Evolutionary conservation across 2,888 invertebrate genomes (phyloP), one percentile per base, ranked within the genome.

Genomic region (Scotopteryx bipunctaria): DNA sequence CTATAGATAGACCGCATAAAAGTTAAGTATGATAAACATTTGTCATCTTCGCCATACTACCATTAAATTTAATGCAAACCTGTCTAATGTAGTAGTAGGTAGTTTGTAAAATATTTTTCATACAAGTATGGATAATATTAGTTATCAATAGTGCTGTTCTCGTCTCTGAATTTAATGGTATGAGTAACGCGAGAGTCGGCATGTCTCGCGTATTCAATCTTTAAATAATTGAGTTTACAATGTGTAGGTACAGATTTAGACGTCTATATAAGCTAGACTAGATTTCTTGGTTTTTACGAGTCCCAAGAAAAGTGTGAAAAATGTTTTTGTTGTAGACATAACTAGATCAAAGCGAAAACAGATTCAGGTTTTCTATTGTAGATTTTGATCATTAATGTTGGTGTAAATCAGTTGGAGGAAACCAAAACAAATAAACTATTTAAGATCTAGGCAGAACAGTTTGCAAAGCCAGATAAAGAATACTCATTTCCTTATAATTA

Each of bases 181-280:
- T 48, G 43, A 31, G 11, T 15, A 43, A 31, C 37, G 46, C 29
- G 44, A 31, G 33, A 40, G 53, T 37, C 47, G 42, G 52, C 17
- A 55, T 57, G 57, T 59, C 57, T 59, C 52, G 50, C 45, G 55
- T 54, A 33, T 45, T 47, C 21, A 41, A 15, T 52, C 58, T 55
- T 40, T 38, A 55, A 58, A 57, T 61, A 58, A 15, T 41, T 55
- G 13, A 13, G 25, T 21, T 21, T 42, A 33, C 23, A 21, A 19
- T 11, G 5, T 8, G 16, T 45, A 27, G 9, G 40, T 45, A 48
- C 43, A 37, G 51, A 27, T 49, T 37, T 25, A 52, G 50, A 50
- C 21, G 35, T 42, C 38, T 55, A 16, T 31, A 16, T 17, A n/a
- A n/a, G 16, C 33, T 27, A 52, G 36, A 23, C 38, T 44, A 47